Conservation (phyloP, 2,113 vertebrate species). For the Strix aluco region DNA sequence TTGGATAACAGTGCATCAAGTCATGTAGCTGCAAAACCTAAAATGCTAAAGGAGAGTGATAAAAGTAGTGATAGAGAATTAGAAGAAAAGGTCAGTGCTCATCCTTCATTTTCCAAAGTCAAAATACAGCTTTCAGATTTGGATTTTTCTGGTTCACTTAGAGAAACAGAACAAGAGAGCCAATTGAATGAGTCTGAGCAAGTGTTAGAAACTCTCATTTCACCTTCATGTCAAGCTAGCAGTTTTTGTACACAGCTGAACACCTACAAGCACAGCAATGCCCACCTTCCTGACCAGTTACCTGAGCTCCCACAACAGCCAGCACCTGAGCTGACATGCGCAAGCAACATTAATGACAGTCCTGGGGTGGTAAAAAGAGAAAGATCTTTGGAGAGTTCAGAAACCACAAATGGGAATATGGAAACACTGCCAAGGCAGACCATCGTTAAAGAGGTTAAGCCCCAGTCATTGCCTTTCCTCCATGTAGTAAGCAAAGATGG, state of each 20-base stretch:
- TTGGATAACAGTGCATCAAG: neutral
- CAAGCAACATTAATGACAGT: neutral
- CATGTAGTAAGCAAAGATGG: slow-evolving; percentile 88
- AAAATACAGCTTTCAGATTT: slow-evolving; percentile 60
- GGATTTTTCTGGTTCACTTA: slow-evolving; percentile 30
- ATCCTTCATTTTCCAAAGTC: slow-evolving; percentile 56
- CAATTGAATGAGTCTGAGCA: slow-evolving; percentile 13
- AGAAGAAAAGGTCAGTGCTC: slow-evolving; percentile 42
- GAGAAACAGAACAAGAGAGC: slow-evolving; percentile 33
- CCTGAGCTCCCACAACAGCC: slow-evolving; percentile 25
- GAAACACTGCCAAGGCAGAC: slow-evolving; percentile 19
- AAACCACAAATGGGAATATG: neutral
- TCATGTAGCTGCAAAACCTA: slow-evolving; percentile 33
- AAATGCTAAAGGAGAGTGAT: slow-evolving; percentile 60
- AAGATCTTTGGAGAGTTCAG: slow-evolving; percentile 17
- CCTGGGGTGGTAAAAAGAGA: neutral
- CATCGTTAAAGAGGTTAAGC: slow-evolving; percentile 30
- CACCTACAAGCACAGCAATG: slow-evolving; percentile 40
- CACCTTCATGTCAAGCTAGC: slow-evolving; percentile 35
- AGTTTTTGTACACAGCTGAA: slow-evolving; percentile 13
- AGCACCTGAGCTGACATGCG: neutral
- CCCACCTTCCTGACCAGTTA: slow-evolving; percentile 38
- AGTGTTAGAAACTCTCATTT: slow-evolving; percentile 29
- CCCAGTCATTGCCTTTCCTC: slow-evolving; percentile 75
- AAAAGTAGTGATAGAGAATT: slow-evolving; percentile 20